Conservation (phyloP, 1,140 invertebrate species). For the Luehdorfia chinensis region DNA sequence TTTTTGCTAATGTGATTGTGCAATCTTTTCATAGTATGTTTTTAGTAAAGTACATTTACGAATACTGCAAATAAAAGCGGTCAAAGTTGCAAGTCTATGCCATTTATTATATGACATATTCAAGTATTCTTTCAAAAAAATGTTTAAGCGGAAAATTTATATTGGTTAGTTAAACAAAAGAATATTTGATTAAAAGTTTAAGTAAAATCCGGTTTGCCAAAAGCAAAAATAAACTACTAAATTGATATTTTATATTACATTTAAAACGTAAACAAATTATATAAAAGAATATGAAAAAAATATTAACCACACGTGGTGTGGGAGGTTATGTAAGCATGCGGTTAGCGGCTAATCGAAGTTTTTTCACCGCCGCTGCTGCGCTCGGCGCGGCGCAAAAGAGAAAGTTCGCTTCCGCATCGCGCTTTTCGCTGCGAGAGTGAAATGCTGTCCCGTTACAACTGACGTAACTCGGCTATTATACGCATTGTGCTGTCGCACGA, state of each 20-base stretch:
- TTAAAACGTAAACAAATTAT: neutral
- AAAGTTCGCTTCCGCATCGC: slow-evolving; percentile 73
- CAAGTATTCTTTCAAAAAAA: too few relatives aligned
- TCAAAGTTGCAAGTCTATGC: too few relatives aligned
- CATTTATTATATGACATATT: too few relatives aligned
- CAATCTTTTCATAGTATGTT: too few relatives aligned
- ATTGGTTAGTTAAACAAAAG: too few relatives aligned
- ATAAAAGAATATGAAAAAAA: slow-evolving; percentile 12
- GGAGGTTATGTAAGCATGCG: slow-evolving; percentile 9
- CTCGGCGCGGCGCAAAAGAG: slow-evolving; percentile 60
- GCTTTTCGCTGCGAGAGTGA: slow-evolving; percentile 72
- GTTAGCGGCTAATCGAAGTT: slow-evolving; percentile 30
- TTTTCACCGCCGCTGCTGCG: slow-evolving; percentile 37
- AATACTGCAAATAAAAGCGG: too few relatives aligned
- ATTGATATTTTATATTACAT: neutral
- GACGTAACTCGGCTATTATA: slow-evolving; percentile 65
- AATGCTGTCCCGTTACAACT: slow-evolving; percentile 69
- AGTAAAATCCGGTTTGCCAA: too few relatives aligned
- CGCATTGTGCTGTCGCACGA: slow-evolving; percentile 37
- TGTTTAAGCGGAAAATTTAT: too few relatives aligned
- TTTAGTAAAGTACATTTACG: too few relatives aligned
- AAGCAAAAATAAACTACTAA: too few relatives aligned
- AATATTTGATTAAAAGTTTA: too few relatives aligned
- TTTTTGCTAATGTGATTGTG: too few relatives aligned
- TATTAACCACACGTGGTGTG: slow-evolving; percentile 2